phyloP scores from a whole-genome alignment of 2,797 vertebrate genomes.

The Pangasius larnaudii region DNA sequence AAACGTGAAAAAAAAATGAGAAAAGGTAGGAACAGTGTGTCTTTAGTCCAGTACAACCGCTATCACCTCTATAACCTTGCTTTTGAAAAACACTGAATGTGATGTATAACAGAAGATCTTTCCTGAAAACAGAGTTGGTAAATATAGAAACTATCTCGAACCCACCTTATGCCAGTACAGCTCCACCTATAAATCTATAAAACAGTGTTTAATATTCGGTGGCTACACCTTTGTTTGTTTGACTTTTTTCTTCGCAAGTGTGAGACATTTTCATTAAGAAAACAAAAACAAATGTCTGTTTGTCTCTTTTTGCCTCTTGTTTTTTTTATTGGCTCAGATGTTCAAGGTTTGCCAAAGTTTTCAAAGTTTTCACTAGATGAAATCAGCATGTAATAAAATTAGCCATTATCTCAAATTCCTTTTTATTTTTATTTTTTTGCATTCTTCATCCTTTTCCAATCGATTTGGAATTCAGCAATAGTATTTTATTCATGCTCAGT shows the following conservation, averaged over 20 bases:
- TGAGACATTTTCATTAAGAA: background rate
- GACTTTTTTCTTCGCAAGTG: background rate
- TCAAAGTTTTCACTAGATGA: background rate
- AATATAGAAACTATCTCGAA: background rate
- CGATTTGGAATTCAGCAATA: background rate
- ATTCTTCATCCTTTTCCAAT: background rate
- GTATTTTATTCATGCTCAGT: background rate
- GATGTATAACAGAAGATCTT: background rate
- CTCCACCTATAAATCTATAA: background rate
- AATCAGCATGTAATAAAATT: background rate
- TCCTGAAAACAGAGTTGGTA: background rate
- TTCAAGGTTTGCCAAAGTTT: background rate
- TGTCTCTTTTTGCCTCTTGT: too few relatives aligned
- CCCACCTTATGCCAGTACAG: background rate
- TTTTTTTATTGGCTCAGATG: too few relatives aligned
- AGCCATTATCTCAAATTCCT: background rate
- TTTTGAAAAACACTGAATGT: background rate
- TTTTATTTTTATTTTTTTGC: background rate
- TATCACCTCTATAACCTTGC: background rate
- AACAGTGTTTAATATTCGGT: too few relatives aligned
- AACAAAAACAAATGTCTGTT: too few relatives aligned
- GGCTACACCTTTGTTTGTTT: too few relatives aligned
- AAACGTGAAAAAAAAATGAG: background rate
- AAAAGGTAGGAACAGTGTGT: background rate
- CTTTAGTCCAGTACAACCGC: background rate